A percentile compares a stretch with the other conserved stretches of the same genome.
phyloP scores from a whole-genome alignment of 2,113 vertebrate genomes.

The Neotoma lepida region DNA sequence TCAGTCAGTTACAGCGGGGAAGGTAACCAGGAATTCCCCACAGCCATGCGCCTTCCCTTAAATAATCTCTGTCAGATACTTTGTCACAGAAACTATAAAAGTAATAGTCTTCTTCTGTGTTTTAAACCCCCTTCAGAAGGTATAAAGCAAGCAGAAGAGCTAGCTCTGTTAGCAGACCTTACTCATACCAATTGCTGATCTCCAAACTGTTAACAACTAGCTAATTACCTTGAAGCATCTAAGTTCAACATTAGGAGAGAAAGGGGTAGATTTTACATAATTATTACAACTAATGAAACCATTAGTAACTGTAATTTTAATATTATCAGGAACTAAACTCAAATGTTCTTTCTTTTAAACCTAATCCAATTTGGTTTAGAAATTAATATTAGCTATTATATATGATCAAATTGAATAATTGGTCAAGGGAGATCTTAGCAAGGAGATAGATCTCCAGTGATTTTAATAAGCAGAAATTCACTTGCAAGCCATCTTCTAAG shows the following conservation, averaged over 20 bases:
- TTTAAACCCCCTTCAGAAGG: too few relatives aligned
- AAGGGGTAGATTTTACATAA: neutral
- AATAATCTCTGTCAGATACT: too few relatives aligned
- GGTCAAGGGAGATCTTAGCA: neutral
- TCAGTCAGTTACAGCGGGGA: too few relatives aligned
- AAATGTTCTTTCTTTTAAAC: neutral
- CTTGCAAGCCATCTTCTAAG: neutral
- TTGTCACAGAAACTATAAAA: too few relatives aligned
- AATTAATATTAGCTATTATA: neutral
- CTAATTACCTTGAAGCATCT: too few relatives aligned
- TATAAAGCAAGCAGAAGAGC: too few relatives aligned
- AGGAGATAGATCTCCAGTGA: neutral
- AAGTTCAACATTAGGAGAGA: neutral
- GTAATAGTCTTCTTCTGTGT: too few relatives aligned
- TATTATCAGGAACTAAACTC: neutral
- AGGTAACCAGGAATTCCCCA: too few relatives aligned
- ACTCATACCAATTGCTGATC: too few relatives aligned
- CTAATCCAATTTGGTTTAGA: neutral
- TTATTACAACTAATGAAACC: neutral
- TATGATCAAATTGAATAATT: neutral
- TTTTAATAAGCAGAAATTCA: neutral
- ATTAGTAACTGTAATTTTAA: neutral
- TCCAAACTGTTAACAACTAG: too few relatives aligned
- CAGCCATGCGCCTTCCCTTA: too few relatives aligned
- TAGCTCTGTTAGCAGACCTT: too few relatives aligned